These are phyloP conservation scores for Argyresthia goedartella DNA, from an alignment of 2,888 invertebrate species.

Conservation along the genomic window DNA sequence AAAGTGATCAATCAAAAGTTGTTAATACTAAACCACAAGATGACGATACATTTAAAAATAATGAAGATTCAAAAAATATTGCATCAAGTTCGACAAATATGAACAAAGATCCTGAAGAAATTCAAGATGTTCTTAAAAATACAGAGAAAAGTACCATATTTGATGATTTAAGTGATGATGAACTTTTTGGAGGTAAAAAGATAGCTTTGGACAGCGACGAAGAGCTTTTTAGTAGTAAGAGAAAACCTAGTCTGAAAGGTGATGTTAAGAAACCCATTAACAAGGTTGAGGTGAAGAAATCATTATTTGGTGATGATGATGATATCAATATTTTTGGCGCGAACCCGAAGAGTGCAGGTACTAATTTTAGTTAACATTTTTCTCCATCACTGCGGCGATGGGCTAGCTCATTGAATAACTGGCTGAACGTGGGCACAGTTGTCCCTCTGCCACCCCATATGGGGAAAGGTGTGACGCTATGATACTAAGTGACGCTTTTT, in stretches of 20 bases:
- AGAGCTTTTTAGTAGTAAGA: conserved; percentile 30
- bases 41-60: too few relatives aligned
- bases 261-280: conserved; percentile 13
- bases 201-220: conserved; percentile 36
- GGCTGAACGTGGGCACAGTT: not conserved
- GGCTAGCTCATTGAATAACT: conserved; percentile 4
- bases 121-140: not conserved
- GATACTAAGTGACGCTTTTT: not conserved
- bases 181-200: conserved; percentile 33
- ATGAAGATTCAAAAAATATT: too few relatives aligned
- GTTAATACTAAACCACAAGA: too few relatives aligned
- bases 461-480: not conserved
- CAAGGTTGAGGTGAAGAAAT: conserved; percentile 22
- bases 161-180: conserved; percentile 38
- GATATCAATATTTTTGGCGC: conserved; percentile 43
- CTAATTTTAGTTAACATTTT: too few relatives aligned
- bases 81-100: too few relatives aligned
- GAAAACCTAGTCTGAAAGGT: conserved; percentile 13
- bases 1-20: not conserved
- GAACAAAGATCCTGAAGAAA: too few relatives aligned
- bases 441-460: not conserved
- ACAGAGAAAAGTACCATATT: conserved; percentile 28
- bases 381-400: conserved; percentile 14
- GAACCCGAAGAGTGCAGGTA: conserved; percentile 21
- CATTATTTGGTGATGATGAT: conserved; percentile 48